These are phyloP conservation scores for Yponomeuta malinellus DNA, from an alignment of 2,888 invertebrate genomes.

Conservation along the genomic window DNA sequence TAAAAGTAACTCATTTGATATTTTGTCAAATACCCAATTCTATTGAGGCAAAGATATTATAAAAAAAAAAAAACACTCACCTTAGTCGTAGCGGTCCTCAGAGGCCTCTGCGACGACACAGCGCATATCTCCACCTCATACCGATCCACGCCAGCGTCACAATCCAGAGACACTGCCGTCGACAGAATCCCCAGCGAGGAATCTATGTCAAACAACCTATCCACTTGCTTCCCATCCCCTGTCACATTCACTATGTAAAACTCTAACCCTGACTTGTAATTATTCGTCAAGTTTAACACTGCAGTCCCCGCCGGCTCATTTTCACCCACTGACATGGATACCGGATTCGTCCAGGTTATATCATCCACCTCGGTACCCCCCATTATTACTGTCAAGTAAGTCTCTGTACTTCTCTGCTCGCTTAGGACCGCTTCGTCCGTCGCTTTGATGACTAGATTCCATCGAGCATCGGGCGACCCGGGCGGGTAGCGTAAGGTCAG, in stretches of 20 bases:
- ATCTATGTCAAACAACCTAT: slow-evolving; percentile 94
- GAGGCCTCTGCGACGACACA: slow-evolving; percentile 82
- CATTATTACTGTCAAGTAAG: slow-evolving; percentile 88
- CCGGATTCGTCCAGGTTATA: slow-evolving; percentile 78
- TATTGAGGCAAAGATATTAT: no score
- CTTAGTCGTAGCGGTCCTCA: slow-evolving; percentile 88
- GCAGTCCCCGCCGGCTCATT: slow-evolving; percentile 92
- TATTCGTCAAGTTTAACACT: slow-evolving; percentile 87
- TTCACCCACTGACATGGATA: slow-evolving; percentile 88
- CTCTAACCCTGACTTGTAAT: slow-evolving; percentile 82
- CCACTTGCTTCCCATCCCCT: slow-evolving; percentile 84
- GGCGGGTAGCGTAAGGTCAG: slow-evolving; percentile 79
- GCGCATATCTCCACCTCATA: slow-evolving; percentile 92
- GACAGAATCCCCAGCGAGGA: slow-evolving; percentile 90
- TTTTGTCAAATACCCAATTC: no score
- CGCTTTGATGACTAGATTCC: slow-evolving; percentile 89
- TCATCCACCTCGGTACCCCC: slow-evolving; percentile 76
- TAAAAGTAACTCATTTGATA: no score
- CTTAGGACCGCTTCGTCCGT: slow-evolving; percentile 94
- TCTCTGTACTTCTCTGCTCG: slow-evolving; percentile 90
- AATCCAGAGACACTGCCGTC: slow-evolving; percentile 87
- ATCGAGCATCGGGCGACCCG: slow-evolving; percentile 81
- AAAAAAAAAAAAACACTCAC: slow-evolving; percentile 66
- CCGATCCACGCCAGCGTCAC: slow-evolving; percentile 87
- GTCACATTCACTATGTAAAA: slow-evolving; percentile 94